Evolutionary conservation across 2,888 invertebrate species (phyloP), one percentile per base, ranked within the genome.

Genomic region (Elegia similella): DNA sequence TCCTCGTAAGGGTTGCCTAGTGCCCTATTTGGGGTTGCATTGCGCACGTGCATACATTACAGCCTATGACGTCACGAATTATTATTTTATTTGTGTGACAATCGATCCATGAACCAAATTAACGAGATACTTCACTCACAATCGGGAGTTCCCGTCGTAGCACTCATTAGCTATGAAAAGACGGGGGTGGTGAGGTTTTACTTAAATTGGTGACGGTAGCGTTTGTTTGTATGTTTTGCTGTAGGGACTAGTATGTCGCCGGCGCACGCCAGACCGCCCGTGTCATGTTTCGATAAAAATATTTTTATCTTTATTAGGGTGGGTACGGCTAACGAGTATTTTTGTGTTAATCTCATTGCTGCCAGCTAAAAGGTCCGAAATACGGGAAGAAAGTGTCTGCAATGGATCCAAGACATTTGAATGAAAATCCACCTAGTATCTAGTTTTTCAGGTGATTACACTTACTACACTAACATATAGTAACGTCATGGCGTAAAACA

Each of bases 211-310:
- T 76, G 61, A 16, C 58, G 56, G 62, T 60, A 65, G 62, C 55
- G 57, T 55, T 60, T 60, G 56, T 61, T 58, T 52, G 61, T 58
- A 43, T 61, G 47, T 55, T 61, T 52, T 55, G 55, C 55, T 56
- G 56, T 61, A 52, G 47, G 58, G 63, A 65, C 64, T 66, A 74
- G 72, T 75, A 62, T 59, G 52, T 56, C 80, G 80, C 79, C 73
- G 70, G 80, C 81, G 82, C 83, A 81, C 66, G 62, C 64, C 70
- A 63, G 78, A 78, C 83, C 86, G 83, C 87, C 82, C 85, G 85
- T 81, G 82, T 75, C 70, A 72, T 68, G 70, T 66, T 67, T 65
- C 64, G 78, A 80, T 79, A 76, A 80, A 77, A 79, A 65, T 70
- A 70, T 50, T 57, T 69, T 77, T 83, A 81, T 81, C 78, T 75